Evolutionary conservation across 2,888 invertebrate genomes (phyloP).

Genomic region (Ectropis crepuscularia): DNA sequence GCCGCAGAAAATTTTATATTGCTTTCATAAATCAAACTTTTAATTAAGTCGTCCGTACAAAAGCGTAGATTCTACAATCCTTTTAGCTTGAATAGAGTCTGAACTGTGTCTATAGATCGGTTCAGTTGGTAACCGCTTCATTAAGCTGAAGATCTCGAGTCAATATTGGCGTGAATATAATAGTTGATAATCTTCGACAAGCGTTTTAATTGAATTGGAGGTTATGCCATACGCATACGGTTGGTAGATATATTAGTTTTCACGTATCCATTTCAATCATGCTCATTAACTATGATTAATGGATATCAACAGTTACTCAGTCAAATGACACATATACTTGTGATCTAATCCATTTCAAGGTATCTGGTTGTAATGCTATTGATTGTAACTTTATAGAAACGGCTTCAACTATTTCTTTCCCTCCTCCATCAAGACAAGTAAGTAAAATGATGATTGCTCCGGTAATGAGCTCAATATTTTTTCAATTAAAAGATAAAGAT

Average conservation of each 20-base stretch:
- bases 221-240: slow-evolving; percentile 7
- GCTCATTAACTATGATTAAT: background rate
- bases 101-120: slow-evolving; percentile 31
- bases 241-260: background rate
- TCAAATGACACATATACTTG: too few species aligned
- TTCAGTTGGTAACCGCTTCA: slow-evolving; percentile 33
- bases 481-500: too few species aligned
- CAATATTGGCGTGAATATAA: slow-evolving; percentile 46
- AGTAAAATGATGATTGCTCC: too few species aligned
- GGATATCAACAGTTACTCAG: too few species aligned
- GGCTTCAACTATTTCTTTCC: too few species aligned
- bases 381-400: too few species aligned
- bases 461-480: too few species aligned
- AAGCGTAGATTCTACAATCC: slow-evolving; percentile 31
- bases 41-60: slow-evolving; percentile 45
- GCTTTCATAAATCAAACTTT: slow-evolving; percentile 47
- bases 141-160: slow-evolving; percentile 39
- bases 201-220: slow-evolving; percentile 59
- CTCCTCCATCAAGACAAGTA: too few species aligned
- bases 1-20: slow-evolving; percentile 43
- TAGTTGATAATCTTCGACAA: slow-evolving; percentile 58
- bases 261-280: slow-evolving; percentile 4
- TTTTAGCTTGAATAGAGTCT: slow-evolving; percentile 37
- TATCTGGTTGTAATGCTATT: too few species aligned
- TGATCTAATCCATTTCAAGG: too few species aligned